phyloP scores from a whole-genome alignment of 1,140 invertebrate species.

The Rhyzopertha dominica region DNA sequence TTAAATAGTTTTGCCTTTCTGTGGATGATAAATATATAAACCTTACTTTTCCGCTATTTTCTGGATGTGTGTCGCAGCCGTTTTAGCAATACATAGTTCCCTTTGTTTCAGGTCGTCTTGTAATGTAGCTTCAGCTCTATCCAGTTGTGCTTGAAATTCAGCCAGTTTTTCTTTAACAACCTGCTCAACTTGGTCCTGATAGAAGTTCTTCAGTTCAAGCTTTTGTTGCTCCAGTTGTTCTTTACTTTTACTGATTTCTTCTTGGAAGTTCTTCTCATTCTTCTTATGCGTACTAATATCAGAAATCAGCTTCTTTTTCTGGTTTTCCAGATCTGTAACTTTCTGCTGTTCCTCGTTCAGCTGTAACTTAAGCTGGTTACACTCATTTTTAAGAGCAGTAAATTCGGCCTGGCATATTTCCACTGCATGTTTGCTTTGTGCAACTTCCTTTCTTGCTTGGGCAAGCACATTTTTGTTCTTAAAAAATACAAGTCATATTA shows the following conservation, averaged over 20 bases:
- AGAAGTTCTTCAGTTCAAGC: constrained; percentile 63
- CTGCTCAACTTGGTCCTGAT: constrained; percentile 73
- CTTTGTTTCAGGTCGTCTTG: constrained; percentile 59
- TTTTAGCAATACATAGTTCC: constrained; percentile 61
- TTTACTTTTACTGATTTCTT: constrained; percentile 51
- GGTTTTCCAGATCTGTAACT: constrained; percentile 48
- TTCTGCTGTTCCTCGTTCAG: constrained; percentile 51
- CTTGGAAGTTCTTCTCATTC: constrained; percentile 45
- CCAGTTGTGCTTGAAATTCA: constrained; percentile 72
- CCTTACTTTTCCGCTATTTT: constrained; percentile 68
- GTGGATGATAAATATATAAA: constrained; percentile 26
- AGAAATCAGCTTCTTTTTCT: constrained; percentile 48
- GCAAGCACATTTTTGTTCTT: constrained; percentile 38
- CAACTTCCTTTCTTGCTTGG: constrained; percentile 46
- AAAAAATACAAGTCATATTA: constrained; percentile 17
- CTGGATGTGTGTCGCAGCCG: constrained; percentile 64
- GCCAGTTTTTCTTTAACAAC: constrained; percentile 68
- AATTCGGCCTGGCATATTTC: constrained; percentile 54
- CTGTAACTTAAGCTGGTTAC: constrained; percentile 48
- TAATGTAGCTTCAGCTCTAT: constrained; percentile 59
- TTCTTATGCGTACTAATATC: constrained; percentile 48
- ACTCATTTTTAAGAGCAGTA: constrained; percentile 50
- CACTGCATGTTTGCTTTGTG: constrained; percentile 49
- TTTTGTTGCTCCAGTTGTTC: constrained; percentile 61
- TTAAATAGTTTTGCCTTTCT: too few species aligned